Percentiles rank a stretch among this genome's conserved stretches.
These are phyloP conservation scores for Microctenopoma lineatum DNA, from an alignment of 2,797 vertebrate genomes.

Conservation along the genomic window DNA sequence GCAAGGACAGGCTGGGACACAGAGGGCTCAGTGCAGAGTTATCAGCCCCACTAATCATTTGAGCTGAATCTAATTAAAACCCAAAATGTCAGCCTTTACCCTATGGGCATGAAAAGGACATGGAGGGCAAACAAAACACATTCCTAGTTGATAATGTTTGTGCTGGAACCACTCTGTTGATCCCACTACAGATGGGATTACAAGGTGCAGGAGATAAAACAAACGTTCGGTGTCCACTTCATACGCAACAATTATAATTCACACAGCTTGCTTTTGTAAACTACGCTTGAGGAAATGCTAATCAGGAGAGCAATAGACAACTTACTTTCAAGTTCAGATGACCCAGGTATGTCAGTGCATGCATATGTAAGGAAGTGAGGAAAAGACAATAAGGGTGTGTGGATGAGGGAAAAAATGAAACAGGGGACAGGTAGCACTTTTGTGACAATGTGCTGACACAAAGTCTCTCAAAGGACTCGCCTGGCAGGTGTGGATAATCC, in stretches of 20 bases:
- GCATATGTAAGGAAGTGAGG: constrained; percentile 19
- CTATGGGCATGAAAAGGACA: constrained; percentile 37
- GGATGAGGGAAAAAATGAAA: constrained; percentile 6
- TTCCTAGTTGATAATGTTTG: constrained; percentile 11
- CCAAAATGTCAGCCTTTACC: constrained; percentile 58
- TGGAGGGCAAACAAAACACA: constrained; percentile 35
- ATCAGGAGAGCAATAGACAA: constrained; percentile 58
- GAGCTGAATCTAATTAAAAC: constrained; percentile 71
- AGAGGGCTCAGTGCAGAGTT: constrained; percentile 45
- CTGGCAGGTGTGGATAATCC: constrained; percentile 42
- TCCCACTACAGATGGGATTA: constrained; percentile 47
- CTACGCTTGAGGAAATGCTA: constrained; percentile 53
- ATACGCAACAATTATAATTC: constrained; percentile 59
- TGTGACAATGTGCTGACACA: constrained; percentile 47
- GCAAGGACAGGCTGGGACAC: constrained; percentile 23
- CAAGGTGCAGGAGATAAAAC: constrained; percentile 29
- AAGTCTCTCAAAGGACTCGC: constrained; percentile 23
- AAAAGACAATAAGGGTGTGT: constrained; percentile 24
- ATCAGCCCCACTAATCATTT: constrained; percentile 63
- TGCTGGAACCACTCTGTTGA: constrained; percentile 1
- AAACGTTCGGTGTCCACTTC: constrained; percentile 62
- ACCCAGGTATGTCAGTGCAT: constrained; percentile 33
- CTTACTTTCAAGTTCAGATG: constrained; percentile 56
- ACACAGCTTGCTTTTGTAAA: constrained; percentile 51
- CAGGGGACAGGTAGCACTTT: constrained; percentile 33